Evolutionary conservation across 2,113 vertebrate genomes (phyloP), one percentile per base, ranked within the genome.

Genomic region (Muscicapa adusta): DNA sequence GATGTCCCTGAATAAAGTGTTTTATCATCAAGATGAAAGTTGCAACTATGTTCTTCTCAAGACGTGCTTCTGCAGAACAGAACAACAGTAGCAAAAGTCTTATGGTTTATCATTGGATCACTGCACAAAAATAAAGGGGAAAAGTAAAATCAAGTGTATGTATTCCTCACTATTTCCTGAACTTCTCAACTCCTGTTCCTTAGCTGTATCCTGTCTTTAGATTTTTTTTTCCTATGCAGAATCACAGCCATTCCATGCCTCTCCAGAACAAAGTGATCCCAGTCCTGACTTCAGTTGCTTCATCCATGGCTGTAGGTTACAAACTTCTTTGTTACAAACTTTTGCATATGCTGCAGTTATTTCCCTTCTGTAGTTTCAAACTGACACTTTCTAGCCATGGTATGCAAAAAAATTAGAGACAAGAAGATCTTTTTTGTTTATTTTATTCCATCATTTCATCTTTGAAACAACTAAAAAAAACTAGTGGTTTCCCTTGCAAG

Each of bases 21-120:
- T 99, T 99, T 58, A 99, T 94, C 96, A 99, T 98, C 97, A 99
- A 96, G 86, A 99, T 97, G 97, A 99, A 99, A 31, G 99, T 99
- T 68, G 99, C 99, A 79, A 99, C 97, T 58, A 99, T 94, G 88
- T 99, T 99, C 97, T 99, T 99, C 97, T 99, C 99, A 85, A 99
- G 95, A 45, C 99, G 98, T 9, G 99, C 99, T 97, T 99, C 99
- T 99, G 97, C 76, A 96, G 95, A 96, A 97, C 50, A 92, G 31
- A 96, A 83, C 3, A 56, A 31, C 17, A 72, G 50, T 8, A 65
- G 50, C 9, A 80, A 89, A 96, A 77, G 18, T 25, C 14, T 89
- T 65, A 79, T 8, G 18, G 29, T 56, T 93, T 62, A 79, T 36
- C 31, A 10, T 18, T 76, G 36, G 29, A 73, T 9, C 10, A 62